Conservation (phyloP, 2,888 invertebrate genomes). For the Syrista parreyssii region DNA sequence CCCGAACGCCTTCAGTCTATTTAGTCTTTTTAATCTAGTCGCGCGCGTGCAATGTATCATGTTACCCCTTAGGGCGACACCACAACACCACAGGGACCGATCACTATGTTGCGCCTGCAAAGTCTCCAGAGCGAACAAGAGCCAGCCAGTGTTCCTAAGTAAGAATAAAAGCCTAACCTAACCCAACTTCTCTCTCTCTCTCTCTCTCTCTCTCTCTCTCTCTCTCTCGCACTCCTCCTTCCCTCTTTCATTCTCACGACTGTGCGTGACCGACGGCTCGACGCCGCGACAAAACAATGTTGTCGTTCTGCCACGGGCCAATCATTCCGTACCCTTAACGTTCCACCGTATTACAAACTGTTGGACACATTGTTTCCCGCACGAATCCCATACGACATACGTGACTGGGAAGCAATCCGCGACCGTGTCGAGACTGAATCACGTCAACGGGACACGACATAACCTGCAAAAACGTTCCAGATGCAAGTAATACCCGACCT, state of each 20-base stretch:
- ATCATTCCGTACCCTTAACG: conserved; percentile 42
- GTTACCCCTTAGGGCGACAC: conserved; percentile 1
- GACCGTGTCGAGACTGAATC: too few species aligned
- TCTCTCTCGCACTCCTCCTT: too few species aligned
- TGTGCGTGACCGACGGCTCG: conserved; percentile 40
- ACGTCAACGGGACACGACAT: too few species aligned
- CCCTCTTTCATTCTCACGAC: conserved; percentile 12
- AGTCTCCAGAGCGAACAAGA: not conserved
- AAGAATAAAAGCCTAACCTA: too few species aligned
- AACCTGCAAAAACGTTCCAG: too few species aligned
- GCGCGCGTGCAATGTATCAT: too few species aligned
- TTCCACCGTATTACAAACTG: conserved; percentile 34
- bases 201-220: too few species aligned
- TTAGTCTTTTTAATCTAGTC: too few species aligned
- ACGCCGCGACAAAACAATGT: conserved; percentile 59
- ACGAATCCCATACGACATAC: conserved; percentile 44
- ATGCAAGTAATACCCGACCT: too few species aligned
- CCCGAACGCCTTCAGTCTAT: too few species aligned
- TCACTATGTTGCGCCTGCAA: conserved; percentile 2
- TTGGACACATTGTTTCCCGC: conserved; percentile 57
- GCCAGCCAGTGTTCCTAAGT: too few species aligned
- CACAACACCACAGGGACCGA: not conserved
- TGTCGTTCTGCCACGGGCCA: conserved; percentile 41
- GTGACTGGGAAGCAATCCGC: not conserved
- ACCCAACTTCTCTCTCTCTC: too few species aligned